A percentile compares a stretch with the other conserved stretches of the same genome.
Evolutionary conservation across 2,797 vertebrate genomes (phyloP).

Genomic region (Tragopan temminckii): DNA sequence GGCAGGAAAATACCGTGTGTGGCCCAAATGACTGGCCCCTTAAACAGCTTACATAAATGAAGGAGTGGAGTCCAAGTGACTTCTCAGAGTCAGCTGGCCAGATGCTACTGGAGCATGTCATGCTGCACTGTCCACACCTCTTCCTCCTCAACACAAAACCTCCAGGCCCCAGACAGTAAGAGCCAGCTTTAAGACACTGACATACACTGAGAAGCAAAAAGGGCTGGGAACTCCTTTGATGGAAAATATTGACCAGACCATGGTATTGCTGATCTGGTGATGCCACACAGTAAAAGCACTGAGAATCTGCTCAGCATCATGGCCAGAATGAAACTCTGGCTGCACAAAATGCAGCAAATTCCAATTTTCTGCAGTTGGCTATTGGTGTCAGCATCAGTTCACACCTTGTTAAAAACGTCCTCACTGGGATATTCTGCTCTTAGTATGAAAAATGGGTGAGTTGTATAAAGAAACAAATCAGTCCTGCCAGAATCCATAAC

Average conservation of each 20-base stretch:
- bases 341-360: not conserved
- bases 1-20: not conserved
- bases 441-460: not conserved
- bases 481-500: not conserved
- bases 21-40: not conserved
- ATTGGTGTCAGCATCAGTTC: not conserved
- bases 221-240: not conserved
- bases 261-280: not conserved
- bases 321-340: not conserved
- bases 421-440: not conserved
- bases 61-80: not conserved
- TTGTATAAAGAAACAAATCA: conserved; percentile 10
- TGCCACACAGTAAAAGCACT: not conserved
- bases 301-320: not conserved
- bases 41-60: not conserved
- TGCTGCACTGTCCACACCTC: not conserved
- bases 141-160: not conserved
- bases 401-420: not conserved
- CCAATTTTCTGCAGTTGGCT: not conserved
- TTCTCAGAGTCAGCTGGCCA: not conserved
- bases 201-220: not conserved
- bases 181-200: not conserved
- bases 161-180: not conserved
- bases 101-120: not conserved
- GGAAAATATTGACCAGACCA: not conserved